Base-by-base conservation (phyloP, 2,888 invertebrate species). In the Hirtodrosophila cameraria region DNA sequence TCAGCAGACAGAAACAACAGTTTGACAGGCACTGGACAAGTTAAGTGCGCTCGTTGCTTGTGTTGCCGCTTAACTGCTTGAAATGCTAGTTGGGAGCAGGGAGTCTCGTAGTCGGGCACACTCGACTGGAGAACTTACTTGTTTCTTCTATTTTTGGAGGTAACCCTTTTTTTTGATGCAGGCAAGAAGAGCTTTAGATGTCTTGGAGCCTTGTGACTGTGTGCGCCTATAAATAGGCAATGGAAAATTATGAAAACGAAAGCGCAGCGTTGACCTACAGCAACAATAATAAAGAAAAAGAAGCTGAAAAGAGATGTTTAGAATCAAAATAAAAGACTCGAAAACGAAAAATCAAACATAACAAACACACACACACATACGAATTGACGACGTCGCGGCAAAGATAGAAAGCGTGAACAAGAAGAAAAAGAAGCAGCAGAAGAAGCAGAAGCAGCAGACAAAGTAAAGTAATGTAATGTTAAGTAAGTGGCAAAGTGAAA, bases 311-410 rank as follows among this genome's bases (percentile, higher is more conserved):
- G 50, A 57, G 50, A 57, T 54, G 52, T 42, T 62, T 43, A 49
- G 64, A 75, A 79, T 79, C 78, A 83, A 86, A 83, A 83, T 83
- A 83, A 83, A 86, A 66, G 54, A 58, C 67, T 53, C 62, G 48
- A 75, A 53, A 73, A 50, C 41, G 30, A 13, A 65, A 75, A 82
- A 63, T 59, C 55, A 78, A 75, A 75, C 48, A 77, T 45, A 61
- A 58, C 35, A 60, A 58, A 52, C 31, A 59, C 16, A 46, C 35
- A 48, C 18, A 63, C 23, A 38, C 25, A 38, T 28, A 36, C 42
- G 52, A 38, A 15, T 11, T 49, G 16, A 15, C 42, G 31, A 3
- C 30, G 43, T 15, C 50, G 27, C 31, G 30, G 64, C 23, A 33
- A 45, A 64, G 54, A 63, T 65, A 65, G 65, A 63, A 42, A 61